Evolutionary conservation across 2,797 vertebrate species (phyloP).

Genomic region (Alauda arvensis): DNA sequence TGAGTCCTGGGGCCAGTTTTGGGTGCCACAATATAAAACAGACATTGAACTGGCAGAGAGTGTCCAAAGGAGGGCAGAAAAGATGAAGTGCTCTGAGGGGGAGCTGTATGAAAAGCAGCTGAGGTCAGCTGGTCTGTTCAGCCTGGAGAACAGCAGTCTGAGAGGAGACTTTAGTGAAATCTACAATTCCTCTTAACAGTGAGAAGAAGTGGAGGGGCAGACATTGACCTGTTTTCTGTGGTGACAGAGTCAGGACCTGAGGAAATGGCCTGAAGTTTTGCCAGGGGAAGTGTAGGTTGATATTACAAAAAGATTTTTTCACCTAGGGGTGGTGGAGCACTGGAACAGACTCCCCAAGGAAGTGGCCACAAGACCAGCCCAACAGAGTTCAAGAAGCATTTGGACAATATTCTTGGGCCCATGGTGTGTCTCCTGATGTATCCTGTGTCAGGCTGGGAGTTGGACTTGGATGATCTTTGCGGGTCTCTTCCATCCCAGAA

Average conservation of each 20-base stretch:
- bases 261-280: neutral
- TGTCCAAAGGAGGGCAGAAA: neutral
- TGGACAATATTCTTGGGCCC: rapidly evolving
- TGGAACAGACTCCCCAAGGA: neutral
- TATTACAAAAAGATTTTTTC: neutral
- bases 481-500: neutral
- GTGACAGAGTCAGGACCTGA: neutral
- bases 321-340: rapidly evolving
- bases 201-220: neutral
- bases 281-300: neutral
- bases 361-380: neutral
- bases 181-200: neutral
- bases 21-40: rapidly evolving
- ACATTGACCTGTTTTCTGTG: too few relatives aligned
- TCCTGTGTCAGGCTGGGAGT: neutral
- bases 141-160: neutral
- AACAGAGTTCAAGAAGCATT: neutral
- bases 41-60: rapidly evolving
- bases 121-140: neutral
- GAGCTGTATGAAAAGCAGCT: rapidly evolving
- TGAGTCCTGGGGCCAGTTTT: rapidly evolving
- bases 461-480: neutral
- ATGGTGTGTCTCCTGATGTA: neutral
- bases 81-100: neutral
- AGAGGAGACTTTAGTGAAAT: neutral